Evolutionary conservation across 1,140 invertebrate species (phyloP).

Genomic region (Diorhabda sublineata): DNA sequence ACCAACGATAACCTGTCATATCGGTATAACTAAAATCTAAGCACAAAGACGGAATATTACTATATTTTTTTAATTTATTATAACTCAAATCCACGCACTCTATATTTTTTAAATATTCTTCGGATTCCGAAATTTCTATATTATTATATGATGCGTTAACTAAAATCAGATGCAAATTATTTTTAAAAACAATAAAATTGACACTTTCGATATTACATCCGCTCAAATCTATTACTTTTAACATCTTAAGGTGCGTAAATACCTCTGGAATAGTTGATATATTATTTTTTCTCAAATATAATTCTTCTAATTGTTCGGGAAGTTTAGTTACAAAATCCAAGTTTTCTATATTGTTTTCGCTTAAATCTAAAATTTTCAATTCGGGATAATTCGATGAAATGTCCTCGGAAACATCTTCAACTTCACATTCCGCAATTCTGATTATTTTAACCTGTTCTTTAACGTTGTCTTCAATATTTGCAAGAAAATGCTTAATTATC

Average conservation of each 20-base stretch:
- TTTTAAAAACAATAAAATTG: slow-evolving; percentile 14
- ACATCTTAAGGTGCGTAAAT: neutral
- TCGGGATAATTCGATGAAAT: neutral
- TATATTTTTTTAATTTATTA: slow-evolving; percentile 9
- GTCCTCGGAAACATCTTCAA: neutral
- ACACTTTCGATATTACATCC: neutral
- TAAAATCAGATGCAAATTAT: neutral
- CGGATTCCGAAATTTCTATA: slow-evolving; percentile 6
- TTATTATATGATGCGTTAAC: slow-evolving; percentile 15
- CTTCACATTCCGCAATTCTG: neutral
- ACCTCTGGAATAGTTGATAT: neutral
- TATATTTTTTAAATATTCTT: slow-evolving; percentile 15
- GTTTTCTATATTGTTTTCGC: slow-evolving; percentile 3
- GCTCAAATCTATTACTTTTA: slow-evolving; percentile 8
- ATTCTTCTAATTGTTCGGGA: slow-evolving; percentile 2
- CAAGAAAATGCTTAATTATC: neutral
- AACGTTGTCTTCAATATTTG: neutral
- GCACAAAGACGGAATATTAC: slow-evolving; percentile 15
- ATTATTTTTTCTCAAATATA: slow-evolving; percentile 4
- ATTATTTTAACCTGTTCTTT: neutral
- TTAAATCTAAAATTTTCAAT: slow-evolving; percentile 6
- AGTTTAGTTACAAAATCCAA: neutral
- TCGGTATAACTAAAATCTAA: slow-evolving; percentile 11
- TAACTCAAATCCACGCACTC: slow-evolving; percentile 14
- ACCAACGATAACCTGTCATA: slow-evolving; percentile 13